Evolutionary conservation across 2,113 vertebrate genomes (phyloP).

Genomic region (Hoplias malabaricus): DNA sequence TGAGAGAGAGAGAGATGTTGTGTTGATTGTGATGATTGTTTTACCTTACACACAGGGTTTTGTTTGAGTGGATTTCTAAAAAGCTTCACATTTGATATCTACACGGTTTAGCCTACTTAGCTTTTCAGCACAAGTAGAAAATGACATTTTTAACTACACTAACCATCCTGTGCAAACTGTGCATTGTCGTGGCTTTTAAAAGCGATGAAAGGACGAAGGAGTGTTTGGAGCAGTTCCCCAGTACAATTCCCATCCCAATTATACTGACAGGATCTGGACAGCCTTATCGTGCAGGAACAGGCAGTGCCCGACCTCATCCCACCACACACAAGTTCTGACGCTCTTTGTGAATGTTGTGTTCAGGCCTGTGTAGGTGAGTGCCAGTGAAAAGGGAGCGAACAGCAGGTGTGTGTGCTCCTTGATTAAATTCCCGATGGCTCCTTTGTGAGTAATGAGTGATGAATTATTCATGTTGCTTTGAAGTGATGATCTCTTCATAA

Average conservation of each 20-base stretch:
- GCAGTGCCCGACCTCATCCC: background rate
- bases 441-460: conserved; percentile 47
- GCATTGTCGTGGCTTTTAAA: background rate
- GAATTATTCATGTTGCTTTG: conserved; percentile 51
- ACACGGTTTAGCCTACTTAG: background rate
- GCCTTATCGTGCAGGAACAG: background rate
- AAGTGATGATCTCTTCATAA: conserved; percentile 47
- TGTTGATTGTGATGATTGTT: too few relatives aligned
- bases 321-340: background rate
- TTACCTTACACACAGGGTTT: background rate
- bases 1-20: too few relatives aligned
- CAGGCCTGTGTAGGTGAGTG: conserved; percentile 16
- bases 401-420: conserved; percentile 43
- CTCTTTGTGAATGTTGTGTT: conserved; percentile 18
- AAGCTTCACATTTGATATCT: background rate
- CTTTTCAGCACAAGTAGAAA: background rate
- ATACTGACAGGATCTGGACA: background rate
- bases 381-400: conserved; percentile 5
- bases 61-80: background rate
- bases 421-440: conserved; percentile 43
- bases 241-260: conserved; percentile 14
- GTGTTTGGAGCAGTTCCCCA: background rate
- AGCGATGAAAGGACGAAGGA: conserved; percentile 9
- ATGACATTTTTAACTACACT: background rate
- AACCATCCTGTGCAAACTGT: background rate